Percentiles rank a stretch among this genome's conserved stretches.
phyloP scores from a whole-genome alignment of 2,797 vertebrate genomes.

The Syngnathus rostellatus region DNA sequence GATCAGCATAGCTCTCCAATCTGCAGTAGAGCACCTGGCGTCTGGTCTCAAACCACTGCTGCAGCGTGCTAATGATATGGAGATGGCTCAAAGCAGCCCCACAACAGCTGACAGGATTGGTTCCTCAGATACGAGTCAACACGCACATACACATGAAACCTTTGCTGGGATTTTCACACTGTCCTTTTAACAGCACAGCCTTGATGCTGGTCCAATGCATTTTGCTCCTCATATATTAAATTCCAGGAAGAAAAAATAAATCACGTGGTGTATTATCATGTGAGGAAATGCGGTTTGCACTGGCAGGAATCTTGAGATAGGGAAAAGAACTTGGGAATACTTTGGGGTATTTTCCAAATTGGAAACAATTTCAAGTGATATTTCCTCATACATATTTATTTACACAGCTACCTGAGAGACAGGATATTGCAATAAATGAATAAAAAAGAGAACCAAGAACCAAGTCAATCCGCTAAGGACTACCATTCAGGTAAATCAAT shows the following conservation, averaged over 20 bases:
- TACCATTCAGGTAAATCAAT: neutral
- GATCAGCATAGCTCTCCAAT: constrained; percentile 8
- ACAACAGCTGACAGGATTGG: constrained; percentile 6
- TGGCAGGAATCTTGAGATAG: neutral
- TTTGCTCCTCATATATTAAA: neutral
- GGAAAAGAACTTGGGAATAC: neutral
- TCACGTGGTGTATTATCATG: neutral
- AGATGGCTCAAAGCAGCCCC: constrained; percentile 7
- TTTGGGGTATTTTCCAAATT: neutral
- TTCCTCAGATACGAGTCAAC: neutral
- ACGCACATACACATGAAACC: neutral
- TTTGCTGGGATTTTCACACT: neutral
- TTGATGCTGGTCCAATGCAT: neutral
- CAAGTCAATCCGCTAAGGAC: neutral
- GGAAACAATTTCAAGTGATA: neutral
- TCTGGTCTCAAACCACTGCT: constrained; percentile 8
- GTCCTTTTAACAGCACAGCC: neutral
- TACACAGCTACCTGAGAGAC: neutral
- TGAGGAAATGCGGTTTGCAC: neutral
- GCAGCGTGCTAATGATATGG: constrained; percentile 8
- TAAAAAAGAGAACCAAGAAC: neutral
- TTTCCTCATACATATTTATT: constrained; percentile 2
- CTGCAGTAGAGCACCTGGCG: constrained; percentile 9
- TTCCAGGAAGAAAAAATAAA: neutral
- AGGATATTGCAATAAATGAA: neutral